These are phyloP conservation scores for Spermophilus dauricus DNA, from an alignment of 2,113 vertebrate species.

Conservation along the genomic window DNA sequence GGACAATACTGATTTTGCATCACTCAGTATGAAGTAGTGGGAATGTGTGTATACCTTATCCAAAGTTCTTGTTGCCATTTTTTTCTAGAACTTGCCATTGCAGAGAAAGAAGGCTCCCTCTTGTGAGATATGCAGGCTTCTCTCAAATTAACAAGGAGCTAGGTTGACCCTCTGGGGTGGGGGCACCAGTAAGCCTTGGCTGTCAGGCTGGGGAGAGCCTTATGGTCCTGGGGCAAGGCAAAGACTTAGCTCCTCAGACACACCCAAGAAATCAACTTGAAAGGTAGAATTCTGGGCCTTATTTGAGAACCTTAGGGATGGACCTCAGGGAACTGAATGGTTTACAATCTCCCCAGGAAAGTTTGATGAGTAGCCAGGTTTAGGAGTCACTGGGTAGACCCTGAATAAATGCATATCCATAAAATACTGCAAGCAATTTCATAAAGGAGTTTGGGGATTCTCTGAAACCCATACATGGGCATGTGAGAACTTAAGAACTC, in stretches of 20 bases:
- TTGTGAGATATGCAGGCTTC: not conserved
- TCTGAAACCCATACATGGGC: too few species aligned
- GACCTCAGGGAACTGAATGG: not conserved
- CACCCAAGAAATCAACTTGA: not conserved
- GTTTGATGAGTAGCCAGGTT: not conserved
- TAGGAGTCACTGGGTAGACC: not conserved
- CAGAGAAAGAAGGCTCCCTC: too few species aligned
- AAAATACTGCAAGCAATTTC: not conserved
- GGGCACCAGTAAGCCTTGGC: not conserved
- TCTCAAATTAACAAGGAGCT: not conserved
- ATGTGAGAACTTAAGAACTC: not conserved
- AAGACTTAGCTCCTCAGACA: not conserved
- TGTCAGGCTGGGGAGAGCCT: not conserved
- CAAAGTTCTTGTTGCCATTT: not conserved
- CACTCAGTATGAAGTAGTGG: not conserved
- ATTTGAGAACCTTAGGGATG: not conserved
- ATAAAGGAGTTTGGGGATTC: not conserved
- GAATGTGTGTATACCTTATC: not conserved
- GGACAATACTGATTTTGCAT: not conserved
- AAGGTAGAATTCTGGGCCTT: not conserved
- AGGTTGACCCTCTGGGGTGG: not conserved
- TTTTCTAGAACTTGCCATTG: not conserved
- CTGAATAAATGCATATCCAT: not conserved
- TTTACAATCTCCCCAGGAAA: not conserved
- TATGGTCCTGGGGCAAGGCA: not conserved